Percentiles rank a stretch among this genome's conserved stretches.
phyloP scores from a whole-genome alignment of 2,888 invertebrate genomes.

The Junonia oenone region DNA sequence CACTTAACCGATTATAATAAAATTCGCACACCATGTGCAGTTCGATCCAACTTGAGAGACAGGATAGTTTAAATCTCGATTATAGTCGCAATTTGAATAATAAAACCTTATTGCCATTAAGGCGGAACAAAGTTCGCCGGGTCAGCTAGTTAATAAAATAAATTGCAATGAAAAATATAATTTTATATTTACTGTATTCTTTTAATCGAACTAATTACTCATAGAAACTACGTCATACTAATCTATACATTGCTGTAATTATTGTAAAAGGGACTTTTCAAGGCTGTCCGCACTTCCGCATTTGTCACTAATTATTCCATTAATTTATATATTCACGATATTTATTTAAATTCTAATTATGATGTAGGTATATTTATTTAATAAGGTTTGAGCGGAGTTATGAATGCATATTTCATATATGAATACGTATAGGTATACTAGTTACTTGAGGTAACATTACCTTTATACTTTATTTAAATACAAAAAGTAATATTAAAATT shows the following conservation, averaged over 20 bases:
- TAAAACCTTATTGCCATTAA: too few relatives aligned
- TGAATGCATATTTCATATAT: background rate
- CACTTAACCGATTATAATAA: too few relatives aligned
- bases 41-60: too few relatives aligned
- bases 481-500: background rate
- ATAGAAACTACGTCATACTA: background rate
- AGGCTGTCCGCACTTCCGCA: slow-evolving; percentile 21
- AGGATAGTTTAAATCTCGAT: too few relatives aligned
- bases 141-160: too few relatives aligned
- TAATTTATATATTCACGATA: slow-evolving; percentile 13
- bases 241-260: slow-evolving; percentile 1
- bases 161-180: background rate
- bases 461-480: background rate
- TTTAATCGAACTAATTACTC: background rate
- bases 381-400: background rate
- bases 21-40: too few relatives aligned
- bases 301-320: slow-evolving; percentile 16
- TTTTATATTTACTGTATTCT: background rate
- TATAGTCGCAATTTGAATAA: too few relatives aligned
- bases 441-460: background rate
- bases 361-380: background rate
- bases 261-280: slow-evolving; percentile 23
- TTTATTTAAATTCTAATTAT: slow-evolving; percentile 7
- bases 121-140: too few relatives aligned
- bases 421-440: background rate